Evolutionary conservation across 1,140 invertebrate genomes (phyloP).

Genomic region (Dermatophagoides farinae): DNA sequence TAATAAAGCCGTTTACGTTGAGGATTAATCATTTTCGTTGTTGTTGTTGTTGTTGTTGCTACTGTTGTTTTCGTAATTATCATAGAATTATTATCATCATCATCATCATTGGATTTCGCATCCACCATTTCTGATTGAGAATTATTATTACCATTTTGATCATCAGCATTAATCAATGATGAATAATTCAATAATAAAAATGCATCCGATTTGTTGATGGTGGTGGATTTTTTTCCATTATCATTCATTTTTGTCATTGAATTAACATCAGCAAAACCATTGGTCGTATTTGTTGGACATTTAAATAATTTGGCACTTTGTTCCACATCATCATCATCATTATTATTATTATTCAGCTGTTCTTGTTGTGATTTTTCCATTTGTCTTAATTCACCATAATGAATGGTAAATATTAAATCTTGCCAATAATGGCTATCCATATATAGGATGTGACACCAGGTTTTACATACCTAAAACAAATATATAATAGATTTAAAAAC

Average conservation of each 20-base stretch:
- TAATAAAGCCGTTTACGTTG: slow-evolving; percentile 14
- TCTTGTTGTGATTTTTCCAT: background rate
- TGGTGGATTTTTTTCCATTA: no score
- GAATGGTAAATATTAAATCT: slow-evolving; percentile 54
- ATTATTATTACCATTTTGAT: background rate
- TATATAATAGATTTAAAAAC: no score
- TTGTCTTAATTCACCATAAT: slow-evolving; percentile 46
- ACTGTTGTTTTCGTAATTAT: no score
- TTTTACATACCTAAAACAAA: slow-evolving; percentile 43
- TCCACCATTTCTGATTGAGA: no score
- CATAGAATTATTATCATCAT: no score
- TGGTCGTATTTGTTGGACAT: no score
- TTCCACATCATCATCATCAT: background rate
- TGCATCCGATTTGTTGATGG: background rate
- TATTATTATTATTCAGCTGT: background rate
- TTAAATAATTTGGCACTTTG: background rate
- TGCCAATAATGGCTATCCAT: slow-evolving; percentile 54
- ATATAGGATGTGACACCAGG: slow-evolving; percentile 68
- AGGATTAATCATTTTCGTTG: background rate
- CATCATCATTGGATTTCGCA: no score
- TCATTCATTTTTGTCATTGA: no score
- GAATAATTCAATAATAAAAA: background rate
- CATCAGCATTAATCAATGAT: background rate
- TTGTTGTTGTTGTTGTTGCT: no score
- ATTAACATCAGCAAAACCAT: no score